Percentiles rank a stretch among this genome's conserved stretches.
Conservation (phyloP, 1,140 invertebrate species). For the Drosophila orena region DNA sequence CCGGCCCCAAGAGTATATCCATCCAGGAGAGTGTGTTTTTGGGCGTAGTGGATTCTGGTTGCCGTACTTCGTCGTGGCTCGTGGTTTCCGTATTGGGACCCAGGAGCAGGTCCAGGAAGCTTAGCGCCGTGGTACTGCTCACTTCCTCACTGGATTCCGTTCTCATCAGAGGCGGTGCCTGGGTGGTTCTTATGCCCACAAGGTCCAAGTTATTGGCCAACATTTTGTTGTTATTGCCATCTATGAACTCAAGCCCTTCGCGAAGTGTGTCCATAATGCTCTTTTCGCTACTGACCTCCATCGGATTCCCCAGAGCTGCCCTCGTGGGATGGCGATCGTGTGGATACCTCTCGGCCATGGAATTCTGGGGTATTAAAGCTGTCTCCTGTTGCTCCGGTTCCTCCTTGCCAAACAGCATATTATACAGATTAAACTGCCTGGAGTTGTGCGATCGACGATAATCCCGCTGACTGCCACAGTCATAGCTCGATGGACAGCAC, state of each 20-base stretch:
- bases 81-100: slow-evolving; percentile 54
- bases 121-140: slow-evolving; percentile 51
- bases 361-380: slow-evolving; percentile 36
- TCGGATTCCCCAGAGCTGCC: slow-evolving; percentile 22
- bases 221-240: slow-evolving; percentile 80
- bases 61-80: background rate
- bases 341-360: slow-evolving; percentile 71
- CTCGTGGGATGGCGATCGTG: slow-evolving; percentile 69
- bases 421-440: slow-evolving; percentile 82
- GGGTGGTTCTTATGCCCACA: slow-evolving; percentile 28
- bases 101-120: slow-evolving; percentile 69
- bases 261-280: slow-evolving; percentile 78
- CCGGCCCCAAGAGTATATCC: slow-evolving; percentile 71
- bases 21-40: slow-evolving; percentile 75
- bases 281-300: slow-evolving; percentile 70
- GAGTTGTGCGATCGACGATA: slow-evolving; percentile 64
- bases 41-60: slow-evolving; percentile 35
- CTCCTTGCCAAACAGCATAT: slow-evolving; percentile 79
- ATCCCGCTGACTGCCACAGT: slow-evolving; percentile 88
- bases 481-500: slow-evolving; percentile 93
- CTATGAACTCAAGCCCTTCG: slow-evolving; percentile 82
- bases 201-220: slow-evolving; percentile 68
- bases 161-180: slow-evolving; percentile 8
- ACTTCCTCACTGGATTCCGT: slow-evolving; percentile 5
- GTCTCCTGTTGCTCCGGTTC: slow-evolving; percentile 50